Evolutionary conservation across 2,113 vertebrate genomes (phyloP).

Genomic region (Tragulus kanchil): DNA sequence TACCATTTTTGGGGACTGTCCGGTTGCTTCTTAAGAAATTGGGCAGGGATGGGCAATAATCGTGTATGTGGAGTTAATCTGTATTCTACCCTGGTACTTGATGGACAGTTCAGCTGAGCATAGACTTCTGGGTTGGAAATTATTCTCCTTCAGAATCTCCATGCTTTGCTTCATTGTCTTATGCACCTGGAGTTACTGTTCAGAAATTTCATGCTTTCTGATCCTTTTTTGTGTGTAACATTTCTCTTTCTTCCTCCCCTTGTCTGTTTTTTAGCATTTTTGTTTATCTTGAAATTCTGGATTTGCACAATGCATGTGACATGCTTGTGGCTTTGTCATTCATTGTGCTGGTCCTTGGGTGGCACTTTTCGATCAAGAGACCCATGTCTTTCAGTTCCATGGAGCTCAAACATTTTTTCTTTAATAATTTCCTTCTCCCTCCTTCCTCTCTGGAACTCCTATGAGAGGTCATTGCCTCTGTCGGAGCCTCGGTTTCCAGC

Average conservation of each 20-base stretch:
- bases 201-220: not conserved
- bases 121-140: not conserved
- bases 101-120: not conserved
- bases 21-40: slow-evolving; percentile 40
- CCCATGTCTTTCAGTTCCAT: not conserved
- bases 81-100: not conserved
- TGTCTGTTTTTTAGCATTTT: not conserved
- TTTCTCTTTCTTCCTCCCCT: not conserved
- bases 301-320: not conserved
- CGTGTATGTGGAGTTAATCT: not conserved
- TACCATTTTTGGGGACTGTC: not conserved
- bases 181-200: not conserved
- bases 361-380: not conserved
- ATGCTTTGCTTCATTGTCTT: not conserved
- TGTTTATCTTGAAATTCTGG: slow-evolving; percentile 41
- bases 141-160: not conserved
- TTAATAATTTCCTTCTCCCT: not conserved
- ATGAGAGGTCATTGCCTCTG: not conserved
- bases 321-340: slow-evolving; percentile 8
- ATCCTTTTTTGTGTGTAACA: not conserved
- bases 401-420: not conserved
- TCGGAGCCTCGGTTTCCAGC: not conserved
- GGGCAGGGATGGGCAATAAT: not conserved
- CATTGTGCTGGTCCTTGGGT: not conserved
- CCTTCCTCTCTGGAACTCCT: not conserved